Evolutionary conservation across 2,888 invertebrate species (phyloP).

Genomic region (Catocala sponsa): DNA sequence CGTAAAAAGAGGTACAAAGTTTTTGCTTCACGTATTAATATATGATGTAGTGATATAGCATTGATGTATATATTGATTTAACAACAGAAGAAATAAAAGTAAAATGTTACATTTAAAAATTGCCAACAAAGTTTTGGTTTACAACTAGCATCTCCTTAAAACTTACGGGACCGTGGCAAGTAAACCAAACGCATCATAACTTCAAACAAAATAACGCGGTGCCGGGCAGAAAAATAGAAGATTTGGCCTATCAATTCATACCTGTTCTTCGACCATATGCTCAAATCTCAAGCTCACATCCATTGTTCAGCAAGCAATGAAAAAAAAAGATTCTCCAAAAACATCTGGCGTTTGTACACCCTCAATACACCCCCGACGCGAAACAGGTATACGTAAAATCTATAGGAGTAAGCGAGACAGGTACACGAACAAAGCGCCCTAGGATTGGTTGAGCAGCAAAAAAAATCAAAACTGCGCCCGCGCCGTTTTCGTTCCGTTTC

Average conservation of each 20-base stretch:
- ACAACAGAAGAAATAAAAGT: too few species aligned
- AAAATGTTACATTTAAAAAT: too few species aligned
- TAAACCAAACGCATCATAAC: background rate
- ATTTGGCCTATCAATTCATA: conserved; percentile 54
- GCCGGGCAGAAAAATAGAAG: conserved; percentile 30
- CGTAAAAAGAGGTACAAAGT: too few species aligned
- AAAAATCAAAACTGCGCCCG: conserved; percentile 58
- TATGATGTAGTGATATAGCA: too few species aligned
- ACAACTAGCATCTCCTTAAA: background rate
- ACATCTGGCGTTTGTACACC: conserved; percentile 61
- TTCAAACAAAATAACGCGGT: conserved; percentile 11
- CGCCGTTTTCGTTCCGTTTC: conserved; percentile 60
- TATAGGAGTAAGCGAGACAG: conserved; percentile 23
- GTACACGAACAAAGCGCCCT: conserved; percentile 47
- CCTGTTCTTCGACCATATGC: conserved; percentile 57
- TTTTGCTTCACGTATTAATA: too few species aligned
- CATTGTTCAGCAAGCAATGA: conserved; percentile 45
- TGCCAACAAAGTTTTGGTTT: too few species aligned
- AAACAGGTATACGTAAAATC: conserved; percentile 22
- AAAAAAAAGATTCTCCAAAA: conserved; percentile 49
- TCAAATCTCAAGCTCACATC: conserved; percentile 53
- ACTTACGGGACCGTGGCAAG: conserved; percentile 6
- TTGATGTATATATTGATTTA: too few species aligned
- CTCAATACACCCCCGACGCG: conserved; percentile 52
- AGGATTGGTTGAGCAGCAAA: conserved; percentile 35